Evolutionary conservation across 2,113 vertebrate genomes (phyloP), one percentile per base, ranked within the genome.

Genomic region (Sapajus apella): DNA sequence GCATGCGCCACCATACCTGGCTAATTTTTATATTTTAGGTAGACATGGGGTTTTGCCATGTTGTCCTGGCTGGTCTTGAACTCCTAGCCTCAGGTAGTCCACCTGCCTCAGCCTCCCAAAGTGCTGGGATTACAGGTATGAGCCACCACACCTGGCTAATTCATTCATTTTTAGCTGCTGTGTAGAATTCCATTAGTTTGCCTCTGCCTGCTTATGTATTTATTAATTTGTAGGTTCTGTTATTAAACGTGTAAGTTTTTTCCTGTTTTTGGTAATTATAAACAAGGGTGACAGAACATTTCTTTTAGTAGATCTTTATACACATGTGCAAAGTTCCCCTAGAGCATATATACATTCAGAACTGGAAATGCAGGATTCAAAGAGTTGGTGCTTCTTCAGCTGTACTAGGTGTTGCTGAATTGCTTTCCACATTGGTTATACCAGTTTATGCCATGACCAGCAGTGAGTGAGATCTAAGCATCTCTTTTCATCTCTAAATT

Each of bases 381-480:
- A 75, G 73, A 32, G 64, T 37, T 45, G 77, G n/a, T 43, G 37
- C 43, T 27, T 17, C 61, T 79, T 47, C 20, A 14, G 9, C 37
- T 76, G 76, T 52, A 1, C 14, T 10, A 27, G 25, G 11, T 30
- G 13, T 58, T 73, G 43, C 37, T 61, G 3, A 2, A 12, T 37
- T 23, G 25, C 30, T 3, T 1, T 90, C 58, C 32, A 10, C 32
- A 1, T 37, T 23, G 81, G 35, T 45, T 12, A 35, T 37, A 18
- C n/a, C 8, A 16, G 8, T 47, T 27, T 43, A 87, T 8, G 0
- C 4, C 4, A 3, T 8, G 14, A 4, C 27, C 52, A 56, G n/a
- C 2, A 1, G 52, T 27, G 61, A 45, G 10, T 13, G 21, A 21
- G 27, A 3, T 16, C 8, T 0, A 0, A 3, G 1, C 2, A 18